phyloP scores from a whole-genome alignment of 2,888 invertebrate species.

The Aphidius colemani region DNA sequence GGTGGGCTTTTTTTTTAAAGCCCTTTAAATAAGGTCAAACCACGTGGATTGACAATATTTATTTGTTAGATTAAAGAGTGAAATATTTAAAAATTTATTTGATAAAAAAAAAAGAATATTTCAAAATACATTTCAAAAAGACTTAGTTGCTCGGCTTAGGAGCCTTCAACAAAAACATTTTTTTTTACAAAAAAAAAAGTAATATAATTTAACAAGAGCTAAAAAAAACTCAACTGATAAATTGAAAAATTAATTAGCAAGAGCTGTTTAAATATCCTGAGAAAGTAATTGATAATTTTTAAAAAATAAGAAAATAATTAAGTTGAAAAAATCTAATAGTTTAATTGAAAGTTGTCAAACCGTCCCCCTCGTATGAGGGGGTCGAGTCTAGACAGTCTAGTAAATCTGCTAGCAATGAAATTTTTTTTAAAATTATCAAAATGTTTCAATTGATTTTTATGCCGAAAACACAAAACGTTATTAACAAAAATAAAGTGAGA shows the following conservation, averaged over 20 bases:
- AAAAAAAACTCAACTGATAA: conserved; percentile 23
- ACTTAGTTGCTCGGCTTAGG: conserved; percentile 39
- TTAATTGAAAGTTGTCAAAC: no score
- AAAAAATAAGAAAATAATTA: no score
- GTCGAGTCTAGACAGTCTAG: no score
- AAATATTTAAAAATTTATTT: conserved; percentile 3
- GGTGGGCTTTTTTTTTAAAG: conserved; percentile 12
- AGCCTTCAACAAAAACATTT: conserved; percentile 29
- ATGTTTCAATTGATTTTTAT: neutral
- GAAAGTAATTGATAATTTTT: neutral
- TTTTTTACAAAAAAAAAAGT: conserved; percentile 33
- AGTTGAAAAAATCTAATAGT: neutral
- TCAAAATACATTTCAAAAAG: conserved; percentile 37
- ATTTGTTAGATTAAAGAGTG: conserved; percentile 2
- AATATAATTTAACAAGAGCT: conserved; percentile 12
- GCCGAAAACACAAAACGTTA: no score
- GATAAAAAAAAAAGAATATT: conserved; percentile 27
- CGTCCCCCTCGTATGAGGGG: neutral
- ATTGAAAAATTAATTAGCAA: conserved; percentile 19
- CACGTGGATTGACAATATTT: conserved; percentile 21
- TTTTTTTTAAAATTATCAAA: neutral
- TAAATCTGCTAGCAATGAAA: neutral
- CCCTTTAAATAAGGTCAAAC: neutral
- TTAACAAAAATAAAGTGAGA: no score
- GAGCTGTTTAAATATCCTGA: neutral